Conservation (phyloP, 2,113 vertebrate genomes). For the Apteryx mantelli region DNA sequence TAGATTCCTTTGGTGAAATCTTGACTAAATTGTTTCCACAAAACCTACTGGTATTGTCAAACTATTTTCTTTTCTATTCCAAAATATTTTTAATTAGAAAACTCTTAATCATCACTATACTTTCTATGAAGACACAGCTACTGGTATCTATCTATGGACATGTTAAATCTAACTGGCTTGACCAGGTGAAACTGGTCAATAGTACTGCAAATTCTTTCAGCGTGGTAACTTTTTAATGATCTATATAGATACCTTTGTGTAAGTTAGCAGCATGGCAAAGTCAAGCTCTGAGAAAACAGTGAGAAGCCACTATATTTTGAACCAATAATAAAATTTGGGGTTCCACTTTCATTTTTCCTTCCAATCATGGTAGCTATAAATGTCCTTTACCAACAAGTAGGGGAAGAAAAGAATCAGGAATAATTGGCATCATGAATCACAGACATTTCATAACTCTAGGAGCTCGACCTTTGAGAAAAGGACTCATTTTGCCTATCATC, state of each 20-base stretch:
- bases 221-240: not conserved
- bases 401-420: not conserved
- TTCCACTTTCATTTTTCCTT: not conserved
- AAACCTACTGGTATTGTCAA: not conserved
- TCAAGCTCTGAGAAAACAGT: not conserved
- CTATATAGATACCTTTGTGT: not conserved
- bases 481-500: not conserved
- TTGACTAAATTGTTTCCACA: not conserved
- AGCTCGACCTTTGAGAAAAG: not conserved
- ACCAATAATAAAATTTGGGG: not conserved
- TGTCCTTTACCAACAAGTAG: not conserved
- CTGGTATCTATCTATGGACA: not conserved
- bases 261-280: not conserved
- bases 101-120: not conserved
- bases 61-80: not conserved
- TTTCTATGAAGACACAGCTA: rapidly evolving
- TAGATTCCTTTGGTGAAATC: not conserved
- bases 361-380: not conserved
- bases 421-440: not conserved
- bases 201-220: not conserved
- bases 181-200: not conserved
- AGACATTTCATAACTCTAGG: not conserved
- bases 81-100: not conserved
- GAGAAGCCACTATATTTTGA: not conserved
- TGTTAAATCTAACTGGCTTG: not conserved